These are phyloP conservation scores for Drosophila austrosaltans DNA, from an alignment of 2,888 invertebrate species.

Conservation along the genomic window DNA sequence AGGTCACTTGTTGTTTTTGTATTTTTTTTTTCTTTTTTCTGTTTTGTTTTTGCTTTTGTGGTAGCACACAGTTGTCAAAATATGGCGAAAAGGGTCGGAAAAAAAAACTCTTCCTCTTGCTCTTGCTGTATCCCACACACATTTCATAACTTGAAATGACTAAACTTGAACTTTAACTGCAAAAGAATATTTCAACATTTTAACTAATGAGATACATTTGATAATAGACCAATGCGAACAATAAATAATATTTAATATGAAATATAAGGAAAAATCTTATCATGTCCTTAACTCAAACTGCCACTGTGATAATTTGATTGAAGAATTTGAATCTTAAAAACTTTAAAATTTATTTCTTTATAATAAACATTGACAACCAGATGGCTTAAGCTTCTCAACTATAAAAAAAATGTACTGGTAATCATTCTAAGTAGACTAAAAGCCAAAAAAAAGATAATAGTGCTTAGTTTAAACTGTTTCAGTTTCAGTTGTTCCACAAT, in stretches of 20 bases:
- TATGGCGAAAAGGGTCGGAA: constrained; percentile 55
- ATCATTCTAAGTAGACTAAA: no score
- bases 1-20: constrained; percentile 23
- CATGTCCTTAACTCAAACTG: no score
- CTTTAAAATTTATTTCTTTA: no score
- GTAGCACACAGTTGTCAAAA: constrained; percentile 73
- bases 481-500: not conserved
- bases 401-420: no score
- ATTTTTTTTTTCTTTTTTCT: constrained; percentile 24
- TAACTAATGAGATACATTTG: constrained; percentile 1
- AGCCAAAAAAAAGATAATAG: no score
- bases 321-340: no score
- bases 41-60: constrained; percentile 50
- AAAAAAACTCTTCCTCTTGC: not conserved
- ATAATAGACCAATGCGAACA: no score
- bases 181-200: not conserved
- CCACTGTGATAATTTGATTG: no score
- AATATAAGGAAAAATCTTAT: no score
- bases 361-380: no score
- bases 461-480: not conserved
- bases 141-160: not conserved
- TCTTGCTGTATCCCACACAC: not conserved
- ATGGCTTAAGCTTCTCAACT: no score
- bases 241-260: no score
- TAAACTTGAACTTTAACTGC: not conserved